Evolutionary conservation across 1,140 invertebrate genomes (phyloP), one percentile per base, ranked within the genome.

Genomic region (Drosophila parvula): DNA sequence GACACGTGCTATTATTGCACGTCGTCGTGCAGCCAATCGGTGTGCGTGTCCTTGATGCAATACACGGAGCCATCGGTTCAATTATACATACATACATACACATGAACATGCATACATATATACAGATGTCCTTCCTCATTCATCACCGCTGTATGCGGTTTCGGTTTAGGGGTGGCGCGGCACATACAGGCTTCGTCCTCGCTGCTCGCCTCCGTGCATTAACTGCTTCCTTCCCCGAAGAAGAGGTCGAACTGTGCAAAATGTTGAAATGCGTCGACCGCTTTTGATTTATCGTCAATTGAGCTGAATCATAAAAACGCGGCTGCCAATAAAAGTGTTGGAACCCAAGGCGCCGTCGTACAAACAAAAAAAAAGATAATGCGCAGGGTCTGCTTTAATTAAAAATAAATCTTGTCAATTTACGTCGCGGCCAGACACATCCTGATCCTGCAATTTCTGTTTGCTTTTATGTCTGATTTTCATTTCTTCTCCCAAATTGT

Each of bases 371-470:
- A 67, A 74, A 82, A 74, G 79, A 84, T 89, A 88, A 89, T 88
- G 83, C 61, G 77, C 61, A 71, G 61, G 59, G 74, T 82, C 86
- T 74, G 81, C 74, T 88, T 88, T 88, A 88, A 89, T 89, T 88
- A 81, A 88, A 88, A 81, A 88, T 88, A 88, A 89, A 89, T 88
- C 84, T 88, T 88, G 80, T 89, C 84, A 83, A 89, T 89, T 88
- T 88, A 73, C 80, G 77, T 65, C 77, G 79, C 61, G 59, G 36
- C 70, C 83, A 88, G 80, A 84, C 84, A 84, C 43, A 89, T 70
- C 77, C 77, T 73, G 71, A 67, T 63, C 68, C 62, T 47, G 53
- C 34, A 59, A 63, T 65, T 83, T 74, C 74, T 78, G 71, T 78
- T 82, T 88, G 65, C 73, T 62, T 61, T 70, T 51, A 48, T 67